Evolutionary conservation across 2,888 invertebrate species (phyloP), one percentile per base, ranked within the genome.

Genomic region (Idaea biselata): DNA sequence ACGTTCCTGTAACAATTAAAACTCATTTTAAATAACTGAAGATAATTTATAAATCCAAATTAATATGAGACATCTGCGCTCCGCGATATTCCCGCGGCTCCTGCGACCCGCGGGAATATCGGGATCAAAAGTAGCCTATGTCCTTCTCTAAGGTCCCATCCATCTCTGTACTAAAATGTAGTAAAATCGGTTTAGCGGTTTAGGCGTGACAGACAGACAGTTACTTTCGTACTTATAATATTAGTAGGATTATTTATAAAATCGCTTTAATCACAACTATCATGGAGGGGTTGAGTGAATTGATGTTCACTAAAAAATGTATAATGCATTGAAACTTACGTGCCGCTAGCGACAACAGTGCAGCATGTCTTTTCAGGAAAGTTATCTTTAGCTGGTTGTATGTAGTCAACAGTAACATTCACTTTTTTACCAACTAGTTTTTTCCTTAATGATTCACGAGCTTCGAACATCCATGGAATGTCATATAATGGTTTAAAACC

Each of bases 401-500:
- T 96, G 84, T 99, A 99, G 87, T 99, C 99, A 31, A 99, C 95
- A 18, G 95, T 95, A 8, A 99, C 97, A 75, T 96, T 96, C 0
- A 99, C 97, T 86, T 96, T 97, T 86, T 99, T 99, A 60, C 99
- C 98, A 77, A 99, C 96, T 16, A 99, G 93, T 82, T 98, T 98
- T 83, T 99, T 99, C 57, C 99, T 94, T 54, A 99, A 93, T 83
- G 97, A 99, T 89, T 99, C 99, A 61, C 99, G 95, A 0, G 99
- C 99, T 87, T 99, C 99, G 84, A 97, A 99, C 98, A 99, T 97
- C 95, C 97, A 98, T 1, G 99, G 99, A 80, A 99, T 97, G 83
- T 99, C 99, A 84, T 99, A 99, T 0, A 99, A 94, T 0, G 99
- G 98, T 76, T 98, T 95, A 71, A 91, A 97, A 67, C 95, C 95